Evolutionary conservation across 2,797 vertebrate species (phyloP).

Genomic region (Taeniopygia guttata): DNA sequence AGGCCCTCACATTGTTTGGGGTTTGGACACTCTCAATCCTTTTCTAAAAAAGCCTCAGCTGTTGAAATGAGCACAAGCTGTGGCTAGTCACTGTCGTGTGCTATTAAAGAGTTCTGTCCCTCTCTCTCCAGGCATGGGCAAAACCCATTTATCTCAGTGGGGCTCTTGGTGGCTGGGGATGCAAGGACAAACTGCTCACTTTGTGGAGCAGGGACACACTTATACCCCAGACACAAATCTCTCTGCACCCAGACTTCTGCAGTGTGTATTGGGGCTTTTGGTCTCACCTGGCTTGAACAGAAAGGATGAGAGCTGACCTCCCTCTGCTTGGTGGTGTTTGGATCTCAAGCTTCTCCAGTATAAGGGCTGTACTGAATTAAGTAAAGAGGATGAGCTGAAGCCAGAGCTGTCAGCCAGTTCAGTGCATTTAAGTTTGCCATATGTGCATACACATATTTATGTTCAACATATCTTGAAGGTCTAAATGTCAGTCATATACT

Average conservation of each 20-base stretch:
- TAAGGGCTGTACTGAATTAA: background rate
- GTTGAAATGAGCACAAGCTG: background rate
- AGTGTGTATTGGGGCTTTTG: background rate
- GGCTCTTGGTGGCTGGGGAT: accelerated
- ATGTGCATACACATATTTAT: background rate
- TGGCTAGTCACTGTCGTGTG: background rate
- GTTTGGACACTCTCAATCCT: constrained; percentile 44
- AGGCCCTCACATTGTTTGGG: background rate
- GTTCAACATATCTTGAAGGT: background rate
- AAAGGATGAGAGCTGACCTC: background rate
- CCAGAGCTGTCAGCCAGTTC: background rate
- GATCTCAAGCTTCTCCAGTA: background rate
- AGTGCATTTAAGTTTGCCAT: background rate
- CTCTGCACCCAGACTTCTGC: background rate
- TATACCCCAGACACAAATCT: background rate
- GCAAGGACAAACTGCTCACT: background rate
- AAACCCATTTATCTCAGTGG: background rate
- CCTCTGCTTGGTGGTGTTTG: background rate
- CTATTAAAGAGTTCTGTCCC: background rate
- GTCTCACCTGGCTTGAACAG: background rate
- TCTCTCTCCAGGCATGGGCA: background rate
- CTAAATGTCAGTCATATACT: background rate
- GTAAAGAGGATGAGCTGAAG: background rate
- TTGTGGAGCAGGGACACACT: background rate
- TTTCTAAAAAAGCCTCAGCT: background rate